Conservation (phyloP, 2,797 vertebrate genomes). For the Lithobates sylvaticus region DNA sequence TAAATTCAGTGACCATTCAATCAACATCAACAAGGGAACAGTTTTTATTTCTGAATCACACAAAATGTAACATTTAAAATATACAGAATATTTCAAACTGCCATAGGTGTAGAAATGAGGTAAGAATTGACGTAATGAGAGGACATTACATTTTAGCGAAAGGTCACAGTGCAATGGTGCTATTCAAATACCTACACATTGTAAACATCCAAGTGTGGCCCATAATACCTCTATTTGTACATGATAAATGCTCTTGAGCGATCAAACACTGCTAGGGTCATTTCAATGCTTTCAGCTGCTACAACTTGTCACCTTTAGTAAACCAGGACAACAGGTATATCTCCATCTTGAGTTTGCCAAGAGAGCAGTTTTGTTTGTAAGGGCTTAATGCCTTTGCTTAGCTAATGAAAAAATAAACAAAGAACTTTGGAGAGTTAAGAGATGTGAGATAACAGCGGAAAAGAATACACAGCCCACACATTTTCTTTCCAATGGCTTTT, state of each 20-base stretch:
- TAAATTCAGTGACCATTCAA: too few species aligned
- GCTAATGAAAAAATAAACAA: conserved; percentile 44
- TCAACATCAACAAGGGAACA: too few species aligned
- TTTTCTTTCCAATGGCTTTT: conserved; percentile 11
- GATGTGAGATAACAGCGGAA: conserved; percentile 14
- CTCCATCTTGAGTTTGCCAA: conserved; percentile 16
- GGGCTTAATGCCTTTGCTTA: conserved; percentile 39
- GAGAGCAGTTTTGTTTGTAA: conserved; percentile 23
- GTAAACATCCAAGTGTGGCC: conserved; percentile 23
- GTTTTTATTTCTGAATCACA: too few species aligned
- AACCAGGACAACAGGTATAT: conserved; percentile 24
- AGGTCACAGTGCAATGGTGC: too few species aligned
- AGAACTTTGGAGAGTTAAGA: conserved; percentile 24
- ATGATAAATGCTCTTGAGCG: not conserved
- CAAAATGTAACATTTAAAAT: too few species aligned
- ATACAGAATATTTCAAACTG: too few species aligned
- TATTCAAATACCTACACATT: not conserved
- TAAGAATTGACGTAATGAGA: too few species aligned
- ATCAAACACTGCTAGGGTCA: conserved; percentile 16
- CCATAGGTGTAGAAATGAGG: too few species aligned
- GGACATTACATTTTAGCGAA: too few species aligned
- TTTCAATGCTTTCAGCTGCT: not conserved
- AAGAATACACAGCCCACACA: conserved; percentile 15
- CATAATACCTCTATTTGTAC: conserved; percentile 6
- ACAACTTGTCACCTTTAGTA: conserved; percentile 16